phyloP scores from a whole-genome alignment of 2,888 invertebrate genomes.

The Clivina fossor region DNA sequence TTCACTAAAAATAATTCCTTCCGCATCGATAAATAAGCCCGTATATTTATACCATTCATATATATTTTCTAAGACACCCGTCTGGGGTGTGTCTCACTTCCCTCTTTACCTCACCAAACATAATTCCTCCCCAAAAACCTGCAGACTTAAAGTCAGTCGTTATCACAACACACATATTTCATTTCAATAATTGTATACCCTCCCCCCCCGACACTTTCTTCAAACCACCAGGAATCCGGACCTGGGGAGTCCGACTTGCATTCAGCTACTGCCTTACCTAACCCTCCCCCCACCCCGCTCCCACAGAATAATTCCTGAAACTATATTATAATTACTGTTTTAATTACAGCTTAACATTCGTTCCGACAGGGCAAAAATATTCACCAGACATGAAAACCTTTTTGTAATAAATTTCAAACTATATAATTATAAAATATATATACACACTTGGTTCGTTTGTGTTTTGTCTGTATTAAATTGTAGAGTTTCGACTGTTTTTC shows the following conservation, averaged over 20 bases:
- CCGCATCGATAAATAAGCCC: too few relatives aligned
- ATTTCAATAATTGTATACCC: conserved; percentile 30
- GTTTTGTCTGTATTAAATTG: too few relatives aligned
- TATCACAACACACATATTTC: conserved; percentile 29
- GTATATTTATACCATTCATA: too few relatives aligned
- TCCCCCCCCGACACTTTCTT: not conserved
- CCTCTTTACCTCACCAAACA: too few relatives aligned
- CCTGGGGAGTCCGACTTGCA: not conserved
- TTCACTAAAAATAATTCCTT: too few relatives aligned
- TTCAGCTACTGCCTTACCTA: conserved; percentile 14
- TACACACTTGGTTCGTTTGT: conserved; percentile 23
- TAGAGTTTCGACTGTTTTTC: too few relatives aligned
- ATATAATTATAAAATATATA: conserved; percentile 35
- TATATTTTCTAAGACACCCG: too few relatives aligned
- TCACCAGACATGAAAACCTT: conserved; percentile 35
- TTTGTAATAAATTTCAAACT: conserved; percentile 34
- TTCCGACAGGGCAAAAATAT: conserved; percentile 38
- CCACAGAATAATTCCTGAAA: too few relatives aligned
- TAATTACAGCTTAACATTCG: conserved; percentile 44
- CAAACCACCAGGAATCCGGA: not conserved
- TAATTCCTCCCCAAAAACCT: too few relatives aligned
- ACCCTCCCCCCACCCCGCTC: too few relatives aligned
- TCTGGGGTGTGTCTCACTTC: too few relatives aligned
- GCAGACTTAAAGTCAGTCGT: not conserved
- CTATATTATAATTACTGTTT: conserved; percentile 45